Evolutionary conservation across 2,113 vertebrate genomes (phyloP).

Genomic region (Phrynosoma platyrhinos): DNA sequence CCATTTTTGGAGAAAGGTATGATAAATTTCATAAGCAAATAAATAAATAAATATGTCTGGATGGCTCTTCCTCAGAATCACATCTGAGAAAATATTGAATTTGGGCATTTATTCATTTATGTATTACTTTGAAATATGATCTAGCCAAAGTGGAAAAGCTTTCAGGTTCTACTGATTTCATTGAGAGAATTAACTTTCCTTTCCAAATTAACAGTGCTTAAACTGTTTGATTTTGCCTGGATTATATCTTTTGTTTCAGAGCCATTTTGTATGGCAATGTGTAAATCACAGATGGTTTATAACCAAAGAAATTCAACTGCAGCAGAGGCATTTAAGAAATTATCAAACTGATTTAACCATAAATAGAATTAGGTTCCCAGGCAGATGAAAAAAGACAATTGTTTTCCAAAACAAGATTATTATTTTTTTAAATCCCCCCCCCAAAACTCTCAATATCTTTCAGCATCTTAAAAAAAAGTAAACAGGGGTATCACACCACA

Average conservation of each 20-base stretch:
- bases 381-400: background rate
- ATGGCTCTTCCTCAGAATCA: background rate
- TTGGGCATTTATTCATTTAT: background rate
- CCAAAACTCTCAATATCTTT: background rate
- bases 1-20: no score
- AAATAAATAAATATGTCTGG: no score
- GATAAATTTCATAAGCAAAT: no score
- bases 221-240: background rate
- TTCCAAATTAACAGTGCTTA: background rate
- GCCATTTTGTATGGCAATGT: background rate
- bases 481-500: slow-evolving; percentile 1
- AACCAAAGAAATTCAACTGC: background rate
- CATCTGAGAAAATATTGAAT: background rate
- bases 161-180: background rate
- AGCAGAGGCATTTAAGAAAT: background rate
- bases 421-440: no score
- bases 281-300: background rate
- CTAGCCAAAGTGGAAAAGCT: background rate
- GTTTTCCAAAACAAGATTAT: background rate
- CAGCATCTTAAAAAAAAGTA: slow-evolving; percentile 8
- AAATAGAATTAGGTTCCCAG: background rate
- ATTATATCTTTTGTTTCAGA: background rate
- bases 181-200: background rate
- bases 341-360: background rate
- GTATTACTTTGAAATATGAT: background rate